Conservation (phyloP, 2,797 vertebrate species). For the Phrynocephalus forsythii region DNA sequence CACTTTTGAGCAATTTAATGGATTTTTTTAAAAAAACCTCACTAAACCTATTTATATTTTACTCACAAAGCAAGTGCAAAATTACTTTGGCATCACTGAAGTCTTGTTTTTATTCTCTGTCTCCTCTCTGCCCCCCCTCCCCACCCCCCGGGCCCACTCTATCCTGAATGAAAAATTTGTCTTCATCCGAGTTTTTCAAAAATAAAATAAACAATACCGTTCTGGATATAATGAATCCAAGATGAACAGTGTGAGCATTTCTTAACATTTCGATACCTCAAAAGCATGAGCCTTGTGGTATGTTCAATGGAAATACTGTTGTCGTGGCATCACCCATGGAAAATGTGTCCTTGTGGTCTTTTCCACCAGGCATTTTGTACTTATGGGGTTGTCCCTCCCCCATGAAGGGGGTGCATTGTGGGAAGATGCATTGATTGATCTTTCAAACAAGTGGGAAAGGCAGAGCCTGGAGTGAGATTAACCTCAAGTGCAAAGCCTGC, state of each 20-base stretch:
- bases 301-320: slow-evolving; percentile 80
- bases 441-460: slow-evolving; percentile 66
- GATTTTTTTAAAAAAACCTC: slow-evolving; percentile 69
- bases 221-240: slow-evolving; percentile 80
- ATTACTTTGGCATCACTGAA: slow-evolving; percentile 74
- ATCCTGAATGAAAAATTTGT: slow-evolving; percentile 78
- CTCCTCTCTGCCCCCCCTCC: slow-evolving; percentile 37
- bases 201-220: slow-evolving; percentile 70
- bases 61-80: slow-evolving; percentile 82
- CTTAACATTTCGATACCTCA: slow-evolving; percentile 78
- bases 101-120: slow-evolving; percentile 79
- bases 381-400: slow-evolving; percentile 59
- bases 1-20: slow-evolving; percentile 75
- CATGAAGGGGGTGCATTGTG: slow-evolving; percentile 80
- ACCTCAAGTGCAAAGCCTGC: slow-evolving; percentile 67
- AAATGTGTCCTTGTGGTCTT: slow-evolving; percentile 80
- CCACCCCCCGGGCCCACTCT: background rate
- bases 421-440: slow-evolving; percentile 77
- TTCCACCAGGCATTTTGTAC: slow-evolving; percentile 73
- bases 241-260: slow-evolving; percentile 79
- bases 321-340: slow-evolving; percentile 80
- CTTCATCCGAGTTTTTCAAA: slow-evolving; percentile 64
- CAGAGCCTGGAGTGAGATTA: slow-evolving; percentile 65
- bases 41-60: slow-evolving; percentile 82
- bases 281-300: slow-evolving; percentile 77